phyloP scores from a whole-genome alignment of 2,113 vertebrate genomes.

The Coreoperca whiteheadi region DNA sequence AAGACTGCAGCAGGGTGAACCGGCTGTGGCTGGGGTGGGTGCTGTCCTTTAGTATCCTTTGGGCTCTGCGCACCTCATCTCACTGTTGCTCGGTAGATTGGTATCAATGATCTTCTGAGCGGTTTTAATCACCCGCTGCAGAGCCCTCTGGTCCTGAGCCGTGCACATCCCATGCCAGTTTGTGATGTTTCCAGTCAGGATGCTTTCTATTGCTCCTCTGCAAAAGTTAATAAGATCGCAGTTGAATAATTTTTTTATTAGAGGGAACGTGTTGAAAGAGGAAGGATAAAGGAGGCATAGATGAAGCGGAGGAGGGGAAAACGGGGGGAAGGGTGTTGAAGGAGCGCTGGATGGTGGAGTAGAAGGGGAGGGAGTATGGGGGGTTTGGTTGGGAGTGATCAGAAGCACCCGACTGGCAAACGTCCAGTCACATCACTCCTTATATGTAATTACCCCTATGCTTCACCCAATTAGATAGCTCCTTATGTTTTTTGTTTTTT shows the following conservation, averaged over 20 bases:
- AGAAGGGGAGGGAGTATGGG: slow-evolving; percentile 20
- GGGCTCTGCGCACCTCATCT: no score
- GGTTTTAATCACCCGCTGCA: no score
- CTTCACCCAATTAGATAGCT: slow-evolving; percentile 64
- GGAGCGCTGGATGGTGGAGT: slow-evolving; percentile 26
- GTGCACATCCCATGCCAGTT: no score
- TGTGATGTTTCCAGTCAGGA: no score
- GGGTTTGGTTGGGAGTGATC: slow-evolving; percentile 27
- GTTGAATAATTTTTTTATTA: neutral
- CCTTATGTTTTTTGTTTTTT: slow-evolving; percentile 47
- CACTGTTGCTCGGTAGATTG: no score
- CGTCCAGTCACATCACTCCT: slow-evolving; percentile 68
- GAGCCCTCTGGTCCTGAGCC: no score
- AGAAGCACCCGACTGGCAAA: slow-evolving; percentile 49
- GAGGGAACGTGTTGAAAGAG: slow-evolving; percentile 20
- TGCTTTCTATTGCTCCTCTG: no score
- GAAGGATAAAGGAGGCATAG: slow-evolving; percentile 41
- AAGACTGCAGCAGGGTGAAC: no score
- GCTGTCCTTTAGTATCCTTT: no score
- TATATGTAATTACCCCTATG: slow-evolving; percentile 52
- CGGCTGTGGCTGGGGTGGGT: no score
- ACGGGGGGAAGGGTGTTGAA: slow-evolving; percentile 37
- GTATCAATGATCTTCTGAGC: no score
- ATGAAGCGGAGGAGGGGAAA: slow-evolving; percentile 17
- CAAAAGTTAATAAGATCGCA: no score